A percentile compares a stretch with the other conserved stretches of the same genome.
Evolutionary conservation across 2,888 invertebrate genomes (phyloP).

Genomic region (Dryadula phaetusa): DNA sequence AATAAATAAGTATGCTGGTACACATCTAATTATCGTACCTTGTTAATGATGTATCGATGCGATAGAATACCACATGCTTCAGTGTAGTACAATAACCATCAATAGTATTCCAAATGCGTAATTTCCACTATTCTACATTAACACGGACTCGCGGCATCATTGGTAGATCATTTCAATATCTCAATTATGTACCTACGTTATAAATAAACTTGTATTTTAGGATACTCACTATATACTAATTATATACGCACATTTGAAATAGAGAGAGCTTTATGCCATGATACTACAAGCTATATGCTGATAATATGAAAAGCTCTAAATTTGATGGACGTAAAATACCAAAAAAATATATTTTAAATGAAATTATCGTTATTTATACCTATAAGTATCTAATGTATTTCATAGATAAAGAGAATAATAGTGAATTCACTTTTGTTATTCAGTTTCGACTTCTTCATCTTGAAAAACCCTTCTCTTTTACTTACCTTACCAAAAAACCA

Average conservation of each 20-base stretch:
- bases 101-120: conserved; percentile 21
- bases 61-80: conserved; percentile 7
- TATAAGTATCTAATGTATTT: too few species aligned
- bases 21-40: background rate
- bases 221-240: background rate
- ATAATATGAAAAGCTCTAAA: background rate
- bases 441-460: too few species aligned
- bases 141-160: conserved; percentile 7
- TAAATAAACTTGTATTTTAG: conserved; percentile 16
- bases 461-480: too few species aligned
- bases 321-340: background rate
- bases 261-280: background rate
- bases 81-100: conserved; percentile 19
- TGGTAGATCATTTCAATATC: conserved; percentile 24
- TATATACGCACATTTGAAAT: conserved; percentile 1
- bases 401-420: too few species aligned
- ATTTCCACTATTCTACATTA: conserved; percentile 31
- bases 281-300: background rate
- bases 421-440: too few species aligned
- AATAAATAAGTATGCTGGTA: background rate
- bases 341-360: background rate
- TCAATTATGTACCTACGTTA: conserved; percentile 13
- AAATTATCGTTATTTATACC: too few species aligned
- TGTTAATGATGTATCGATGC: background rate
- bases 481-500: too few species aligned